phyloP scores from a whole-genome alignment of 2,797 vertebrate genomes.

The Callimico goeldii region DNA sequence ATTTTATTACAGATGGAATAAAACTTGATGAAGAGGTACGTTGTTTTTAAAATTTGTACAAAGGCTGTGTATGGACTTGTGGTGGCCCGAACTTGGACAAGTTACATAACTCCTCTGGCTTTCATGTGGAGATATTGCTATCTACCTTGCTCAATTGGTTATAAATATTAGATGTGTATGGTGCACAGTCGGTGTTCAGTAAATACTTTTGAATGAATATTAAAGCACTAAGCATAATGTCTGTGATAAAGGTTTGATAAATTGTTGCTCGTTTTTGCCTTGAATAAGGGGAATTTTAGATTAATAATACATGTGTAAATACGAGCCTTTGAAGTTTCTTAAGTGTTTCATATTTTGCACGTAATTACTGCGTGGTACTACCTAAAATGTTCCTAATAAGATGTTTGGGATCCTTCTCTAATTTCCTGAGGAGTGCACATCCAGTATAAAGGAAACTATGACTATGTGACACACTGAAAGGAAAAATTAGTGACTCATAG shows the following conservation, averaged over 20 bases:
- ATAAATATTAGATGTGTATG: not conserved
- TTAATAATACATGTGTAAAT: not conserved
- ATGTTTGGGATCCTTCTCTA: not conserved
- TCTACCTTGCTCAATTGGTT: not conserved
- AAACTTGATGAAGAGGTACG: not conserved
- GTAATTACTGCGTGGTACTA: not conserved
- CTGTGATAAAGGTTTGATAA: not conserved
- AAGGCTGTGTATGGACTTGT: not conserved
- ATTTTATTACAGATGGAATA: conserved; percentile 21
- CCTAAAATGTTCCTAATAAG: not conserved
- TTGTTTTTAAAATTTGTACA: not conserved
- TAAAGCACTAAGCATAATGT: not conserved
- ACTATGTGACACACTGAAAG: not conserved
- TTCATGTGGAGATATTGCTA: not conserved
- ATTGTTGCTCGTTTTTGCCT: not conserved
- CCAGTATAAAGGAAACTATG: not conserved
- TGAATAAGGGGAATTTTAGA: not conserved
- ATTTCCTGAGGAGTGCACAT: not conserved
- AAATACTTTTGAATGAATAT: not conserved
- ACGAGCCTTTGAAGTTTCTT: not conserved
- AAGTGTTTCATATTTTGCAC: not conserved
- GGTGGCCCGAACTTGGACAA: not conserved
- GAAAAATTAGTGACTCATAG: not conserved
- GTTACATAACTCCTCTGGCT: not conserved
- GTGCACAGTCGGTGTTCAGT: not conserved